These are phyloP conservation scores for Cyprinella venusta DNA, from an alignment of 2,797 vertebrate genomes.

Conservation along the genomic window DNA sequence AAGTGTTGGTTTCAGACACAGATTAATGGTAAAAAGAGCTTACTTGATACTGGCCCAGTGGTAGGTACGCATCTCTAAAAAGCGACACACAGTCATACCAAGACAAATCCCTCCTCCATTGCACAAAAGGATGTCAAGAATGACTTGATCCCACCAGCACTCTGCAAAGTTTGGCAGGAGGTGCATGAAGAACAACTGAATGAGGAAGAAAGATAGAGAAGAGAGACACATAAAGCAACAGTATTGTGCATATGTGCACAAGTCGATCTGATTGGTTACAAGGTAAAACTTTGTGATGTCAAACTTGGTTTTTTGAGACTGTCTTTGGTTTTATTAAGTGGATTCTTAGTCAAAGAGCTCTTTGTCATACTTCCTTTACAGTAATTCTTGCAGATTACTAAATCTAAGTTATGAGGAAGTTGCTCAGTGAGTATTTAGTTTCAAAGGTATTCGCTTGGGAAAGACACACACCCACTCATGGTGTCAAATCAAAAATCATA, in stretches of 20 bases:
- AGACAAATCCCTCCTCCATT: slow-evolving; percentile 98
- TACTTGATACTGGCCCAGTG: slow-evolving; percentile 99
- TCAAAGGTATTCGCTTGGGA: background rate
- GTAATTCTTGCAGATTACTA: background rate
- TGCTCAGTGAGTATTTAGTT: background rate
- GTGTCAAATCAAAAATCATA: background rate
- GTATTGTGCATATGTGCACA: no score
- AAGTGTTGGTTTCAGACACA: background rate
- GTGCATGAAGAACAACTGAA: slow-evolving; percentile 98
- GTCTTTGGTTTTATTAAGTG: no score
- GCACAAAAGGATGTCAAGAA: slow-evolving; percentile 97
- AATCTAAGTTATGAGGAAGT: slow-evolving; percentile 8
- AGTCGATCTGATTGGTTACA: no score
- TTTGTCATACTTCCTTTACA: background rate
- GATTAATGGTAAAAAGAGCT: slow-evolving; percentile 34
- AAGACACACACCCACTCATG: background rate
- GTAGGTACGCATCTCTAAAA: slow-evolving; percentile 97
- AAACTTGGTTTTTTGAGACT: no score
- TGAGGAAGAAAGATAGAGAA: background rate
- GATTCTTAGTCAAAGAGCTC: background rate
- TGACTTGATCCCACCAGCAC: slow-evolving; percentile 99
- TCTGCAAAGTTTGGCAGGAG: slow-evolving; percentile 98
- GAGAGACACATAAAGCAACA: background rate
- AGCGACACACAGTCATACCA: slow-evolving; percentile 95
- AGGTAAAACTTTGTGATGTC: no score